Percentiles rank a stretch among this genome's conserved stretches.
Evolutionary conservation across 1,140 invertebrate species (phyloP).

Genomic region (Sitobion miscanthi): DNA sequence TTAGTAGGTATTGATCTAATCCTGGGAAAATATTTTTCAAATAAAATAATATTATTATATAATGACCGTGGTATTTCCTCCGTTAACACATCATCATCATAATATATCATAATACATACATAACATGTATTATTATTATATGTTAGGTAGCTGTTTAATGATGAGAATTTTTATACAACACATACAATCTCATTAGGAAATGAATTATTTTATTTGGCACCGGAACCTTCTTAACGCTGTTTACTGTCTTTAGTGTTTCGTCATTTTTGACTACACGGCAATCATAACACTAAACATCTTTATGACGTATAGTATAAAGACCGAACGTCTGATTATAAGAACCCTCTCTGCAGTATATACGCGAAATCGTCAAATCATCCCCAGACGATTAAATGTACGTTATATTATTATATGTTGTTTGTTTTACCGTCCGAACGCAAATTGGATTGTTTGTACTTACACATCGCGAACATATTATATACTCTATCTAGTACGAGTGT

Average conservation of each 20-base stretch:
- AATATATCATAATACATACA: background rate
- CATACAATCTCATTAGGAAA: slow-evolving; percentile 9
- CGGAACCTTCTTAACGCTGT: slow-evolving; percentile 21
- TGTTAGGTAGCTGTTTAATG: background rate
- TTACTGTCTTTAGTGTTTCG: background rate
- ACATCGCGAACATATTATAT: background rate
- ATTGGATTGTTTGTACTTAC: slow-evolving; percentile 5
- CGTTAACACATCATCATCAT: background rate
- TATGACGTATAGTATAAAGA: background rate
- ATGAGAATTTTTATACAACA: slow-evolving; percentile 21
- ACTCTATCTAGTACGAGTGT: background rate
- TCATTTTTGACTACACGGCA: background rate
- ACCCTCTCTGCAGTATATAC: no score
- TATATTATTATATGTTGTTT: background rate
- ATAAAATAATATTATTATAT: slow-evolving; percentile 24
- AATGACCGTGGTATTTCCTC: slow-evolving; percentile 5
- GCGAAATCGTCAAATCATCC: slow-evolving; percentile 17
- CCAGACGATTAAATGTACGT: background rate
- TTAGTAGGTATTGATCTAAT: slow-evolving; percentile 17
- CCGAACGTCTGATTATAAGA: background rate
- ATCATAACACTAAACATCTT: slow-evolving; percentile 6
- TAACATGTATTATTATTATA: background rate
- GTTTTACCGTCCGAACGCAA: slow-evolving; percentile 25
- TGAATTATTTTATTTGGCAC: slow-evolving; percentile 13
- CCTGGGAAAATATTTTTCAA: slow-evolving; percentile 31